phyloP scores from a whole-genome alignment of 2,888 invertebrate genomes.

The Drosophila paramelanica region DNA sequence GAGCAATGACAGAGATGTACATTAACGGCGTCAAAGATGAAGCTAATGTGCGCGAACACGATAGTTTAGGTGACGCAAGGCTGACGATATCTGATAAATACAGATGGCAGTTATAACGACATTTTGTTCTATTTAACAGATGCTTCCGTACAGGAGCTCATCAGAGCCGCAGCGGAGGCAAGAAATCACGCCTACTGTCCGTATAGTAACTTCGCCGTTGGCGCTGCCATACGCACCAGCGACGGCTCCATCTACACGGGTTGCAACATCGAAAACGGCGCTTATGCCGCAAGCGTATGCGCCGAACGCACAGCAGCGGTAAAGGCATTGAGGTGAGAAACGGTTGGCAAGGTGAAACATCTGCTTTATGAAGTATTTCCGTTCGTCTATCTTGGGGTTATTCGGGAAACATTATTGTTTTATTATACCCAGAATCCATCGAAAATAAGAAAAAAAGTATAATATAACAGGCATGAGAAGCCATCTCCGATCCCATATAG shows the following conservation, averaged over 20 bases:
- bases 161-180: constrained; percentile 88
- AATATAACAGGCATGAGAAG: too few relatives aligned
- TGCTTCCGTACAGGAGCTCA: constrained; percentile 87
- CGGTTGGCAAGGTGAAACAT: background rate
- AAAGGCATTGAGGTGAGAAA: constrained; percentile 87
- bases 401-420: too few relatives aligned
- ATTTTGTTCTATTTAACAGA: constrained; percentile 85
- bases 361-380: background rate
- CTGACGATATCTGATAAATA: background rate
- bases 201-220: constrained; percentile 95
- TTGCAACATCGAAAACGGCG: constrained; percentile 96
- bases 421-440: too few relatives aligned
- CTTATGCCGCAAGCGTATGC: constrained; percentile 92
- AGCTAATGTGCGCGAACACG: constrained; percentile 69
- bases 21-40: constrained; percentile 79
- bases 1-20: constrained; percentile 69
- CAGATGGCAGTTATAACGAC: background rate
- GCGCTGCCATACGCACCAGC: constrained; percentile 91
- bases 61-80: constrained; percentile 71
- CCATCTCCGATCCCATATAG: too few relatives aligned
- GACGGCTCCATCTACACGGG: constrained; percentile 90
- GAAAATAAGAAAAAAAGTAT: too few relatives aligned
- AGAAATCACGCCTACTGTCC: constrained; percentile 91
- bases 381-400: too few relatives aligned
- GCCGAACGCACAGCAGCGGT: constrained; percentile 95